Base-by-base conservation (phyloP, 2,888 invertebrate genomes). In the Dione vanillae region DNA sequence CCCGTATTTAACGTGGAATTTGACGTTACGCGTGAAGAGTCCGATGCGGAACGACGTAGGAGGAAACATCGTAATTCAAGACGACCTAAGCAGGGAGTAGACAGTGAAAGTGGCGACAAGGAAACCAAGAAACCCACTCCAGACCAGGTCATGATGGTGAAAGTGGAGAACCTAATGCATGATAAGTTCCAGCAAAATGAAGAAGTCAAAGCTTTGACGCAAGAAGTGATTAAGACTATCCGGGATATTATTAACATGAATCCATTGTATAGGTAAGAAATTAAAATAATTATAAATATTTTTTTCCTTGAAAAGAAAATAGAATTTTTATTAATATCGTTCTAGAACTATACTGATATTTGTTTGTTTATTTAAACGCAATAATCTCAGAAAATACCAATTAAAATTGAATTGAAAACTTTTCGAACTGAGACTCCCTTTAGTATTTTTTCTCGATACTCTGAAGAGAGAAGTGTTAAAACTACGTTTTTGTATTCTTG, bases 171-270 rank as follows among this genome's bases (percentile, higher is more conserved):
- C 92, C 89, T 99, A 66, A 94, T 95, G 69, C 97, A 98, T 80
- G 96, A 98, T 74, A 96, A 97, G 78, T 99, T 97, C 85, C 95
- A 96, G 76, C 97, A 97, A 85, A 98, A 97, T 0, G 98, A 98
- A 83, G 99, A 99, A 94, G 97, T 99, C 14, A 99, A 99, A 92
- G 99, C 99, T 0, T 85, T 99, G 69, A 99, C 98, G 0, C 98
- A 99, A 87, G 99, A 99, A 94, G 96, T 99, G 70, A 98, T 99
- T 58, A 98, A 99, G 91, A 99, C 99, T 0, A 98, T 99, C 76
- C 94, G 99, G 67, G 99, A 99, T 90, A 99, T 99, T 71, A 99
- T 99, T 74, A 97, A 98, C 76, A 95, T 99, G 94, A 99, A 99
- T 95, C 98, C 99, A 0, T 91, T 99, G 71, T 99, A 99, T 85